These are phyloP conservation scores for Lepidocyrtinus sp. DNA, from an alignment of 2,888 invertebrate genomes.

Conservation along the genomic window DNA sequence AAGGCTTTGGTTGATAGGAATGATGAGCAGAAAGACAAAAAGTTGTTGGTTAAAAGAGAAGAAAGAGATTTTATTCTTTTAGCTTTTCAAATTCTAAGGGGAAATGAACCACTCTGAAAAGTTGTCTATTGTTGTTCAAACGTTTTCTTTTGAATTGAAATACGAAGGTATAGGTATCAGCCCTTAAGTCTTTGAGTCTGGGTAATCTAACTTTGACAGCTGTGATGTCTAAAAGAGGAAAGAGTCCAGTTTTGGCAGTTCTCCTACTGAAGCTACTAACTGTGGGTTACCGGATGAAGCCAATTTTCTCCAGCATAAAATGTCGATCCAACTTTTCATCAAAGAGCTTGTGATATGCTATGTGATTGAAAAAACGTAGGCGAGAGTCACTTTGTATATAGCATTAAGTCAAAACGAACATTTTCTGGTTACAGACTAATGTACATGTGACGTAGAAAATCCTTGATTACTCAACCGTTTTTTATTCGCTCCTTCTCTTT, in stretches of 20 bases:
- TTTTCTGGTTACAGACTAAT: neutral
- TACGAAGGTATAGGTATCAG: too few species aligned
- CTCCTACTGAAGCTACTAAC: neutral
- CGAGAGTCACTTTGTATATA: too few species aligned
- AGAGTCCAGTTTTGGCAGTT: neutral
- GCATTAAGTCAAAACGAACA: neutral
- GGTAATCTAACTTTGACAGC: slow-evolving; percentile 12
- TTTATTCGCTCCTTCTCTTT: neutral
- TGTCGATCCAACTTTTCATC: slow-evolving; percentile 51
- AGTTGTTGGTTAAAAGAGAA: too few species aligned
- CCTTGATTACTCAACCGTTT: slow-evolving; percentile 18
- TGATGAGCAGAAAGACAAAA: too few species aligned
- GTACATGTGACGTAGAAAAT: neutral
- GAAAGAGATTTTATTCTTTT: neutral
- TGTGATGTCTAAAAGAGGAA: slow-evolving; percentile 13
- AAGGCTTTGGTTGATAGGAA: too few species aligned
- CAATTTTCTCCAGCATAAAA: slow-evolving; percentile 54
- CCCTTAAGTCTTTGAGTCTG: neutral
- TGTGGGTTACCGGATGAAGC: slow-evolving; percentile 39
- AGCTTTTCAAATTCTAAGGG: neutral
- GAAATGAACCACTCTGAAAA: slow-evolving; percentile 12
- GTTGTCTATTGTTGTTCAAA: slow-evolving; percentile 13
- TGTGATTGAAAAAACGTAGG: too few species aligned
- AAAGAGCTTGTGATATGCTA: neutral
- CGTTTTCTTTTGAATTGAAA: neutral